phyloP scores from a whole-genome alignment of 1,140 invertebrate species.

The Zaprionus davidi region DNA sequence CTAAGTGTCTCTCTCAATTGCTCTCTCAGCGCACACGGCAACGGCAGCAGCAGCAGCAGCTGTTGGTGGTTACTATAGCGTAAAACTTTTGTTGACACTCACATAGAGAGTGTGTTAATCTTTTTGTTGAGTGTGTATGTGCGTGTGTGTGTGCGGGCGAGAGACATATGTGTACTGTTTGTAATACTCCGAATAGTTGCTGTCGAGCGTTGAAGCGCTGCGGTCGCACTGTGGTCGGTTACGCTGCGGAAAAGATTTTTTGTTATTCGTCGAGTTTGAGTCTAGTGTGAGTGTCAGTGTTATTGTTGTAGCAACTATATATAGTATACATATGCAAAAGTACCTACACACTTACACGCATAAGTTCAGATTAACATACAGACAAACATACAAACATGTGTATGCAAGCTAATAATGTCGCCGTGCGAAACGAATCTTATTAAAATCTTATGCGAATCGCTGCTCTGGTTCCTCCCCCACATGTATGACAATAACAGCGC shows the following conservation, averaged over 20 bases:
- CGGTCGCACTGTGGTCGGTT: constrained; percentile 52
- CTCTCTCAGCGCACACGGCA: constrained; percentile 25
- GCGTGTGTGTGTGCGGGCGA: constrained; percentile 10
- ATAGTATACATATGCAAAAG: constrained; percentile 28
- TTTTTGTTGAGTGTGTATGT: constrained; percentile 4
- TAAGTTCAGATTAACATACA: not conserved
- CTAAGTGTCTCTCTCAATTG: not conserved
- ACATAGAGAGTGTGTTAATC: constrained; percentile 18
- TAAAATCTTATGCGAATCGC: constrained; percentile 20
- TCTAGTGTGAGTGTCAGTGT: constrained; percentile 46
- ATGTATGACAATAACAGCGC: constrained; percentile 1
- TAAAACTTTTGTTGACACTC: constrained; percentile 66
- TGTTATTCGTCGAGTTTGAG: constrained; percentile 47
- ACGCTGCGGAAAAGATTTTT: constrained; percentile 35
- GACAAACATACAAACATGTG: constrained; percentile 4
- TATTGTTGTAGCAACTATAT: constrained; percentile 48
- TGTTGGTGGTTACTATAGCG: constrained; percentile 43
- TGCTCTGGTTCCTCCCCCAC: constrained; percentile 1
- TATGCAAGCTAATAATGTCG: constrained; percentile 19
- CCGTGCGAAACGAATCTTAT: constrained; percentile 22
- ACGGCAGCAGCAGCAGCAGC: constrained; percentile 33
- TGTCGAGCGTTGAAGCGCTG: constrained; percentile 63
- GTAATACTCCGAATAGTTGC: constrained; percentile 63
- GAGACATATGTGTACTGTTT: constrained; percentile 37
- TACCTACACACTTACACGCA: not conserved